Evolutionary conservation across 2,888 invertebrate genomes (phyloP).

Genomic region (Eupeodes luniger): DNA sequence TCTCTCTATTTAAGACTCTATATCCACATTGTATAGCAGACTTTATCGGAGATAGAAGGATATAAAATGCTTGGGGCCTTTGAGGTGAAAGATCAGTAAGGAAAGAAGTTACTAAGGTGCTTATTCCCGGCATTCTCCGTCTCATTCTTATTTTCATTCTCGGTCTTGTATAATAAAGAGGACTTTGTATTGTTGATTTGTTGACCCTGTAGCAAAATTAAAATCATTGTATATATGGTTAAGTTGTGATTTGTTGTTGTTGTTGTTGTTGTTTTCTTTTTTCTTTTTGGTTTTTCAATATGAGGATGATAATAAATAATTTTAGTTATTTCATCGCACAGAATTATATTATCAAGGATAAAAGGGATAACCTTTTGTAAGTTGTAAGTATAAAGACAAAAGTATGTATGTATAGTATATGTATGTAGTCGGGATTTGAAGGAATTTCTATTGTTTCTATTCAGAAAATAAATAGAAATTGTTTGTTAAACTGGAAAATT

Average conservation of each 20-base stretch:
- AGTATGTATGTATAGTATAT: no score
- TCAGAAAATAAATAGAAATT: conserved; percentile 17
- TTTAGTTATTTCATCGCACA: conserved; percentile 6
- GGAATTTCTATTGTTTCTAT: conserved; percentile 21
- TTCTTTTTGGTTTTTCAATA: not conserved
- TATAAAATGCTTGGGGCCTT: conserved; percentile 1
- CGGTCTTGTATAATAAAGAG: conserved; percentile 21
- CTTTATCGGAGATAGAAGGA: not conserved
- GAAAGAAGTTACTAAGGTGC: conserved; percentile 31
- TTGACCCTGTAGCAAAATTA: conserved; percentile 21
- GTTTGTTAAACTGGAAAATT: conserved; percentile 20
- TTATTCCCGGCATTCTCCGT: not conserved
- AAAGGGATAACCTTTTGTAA: conserved; percentile 2
- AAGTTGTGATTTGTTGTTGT: conserved; percentile 22
- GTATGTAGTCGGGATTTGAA: not conserved
- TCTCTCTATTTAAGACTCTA: not conserved
- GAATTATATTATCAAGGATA: not conserved
- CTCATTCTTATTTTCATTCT: no score
- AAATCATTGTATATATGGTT: conserved; percentile 15
- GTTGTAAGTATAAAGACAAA: not conserved
- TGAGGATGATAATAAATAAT: conserved; percentile 28
- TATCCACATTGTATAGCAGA: not conserved
- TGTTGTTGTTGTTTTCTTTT: not conserved
- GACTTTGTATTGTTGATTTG: conserved; percentile 32
- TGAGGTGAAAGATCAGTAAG: conserved; percentile 19